Conservation (phyloP, 2,888 invertebrate genomes). For the Camponotus fellah region DNA sequence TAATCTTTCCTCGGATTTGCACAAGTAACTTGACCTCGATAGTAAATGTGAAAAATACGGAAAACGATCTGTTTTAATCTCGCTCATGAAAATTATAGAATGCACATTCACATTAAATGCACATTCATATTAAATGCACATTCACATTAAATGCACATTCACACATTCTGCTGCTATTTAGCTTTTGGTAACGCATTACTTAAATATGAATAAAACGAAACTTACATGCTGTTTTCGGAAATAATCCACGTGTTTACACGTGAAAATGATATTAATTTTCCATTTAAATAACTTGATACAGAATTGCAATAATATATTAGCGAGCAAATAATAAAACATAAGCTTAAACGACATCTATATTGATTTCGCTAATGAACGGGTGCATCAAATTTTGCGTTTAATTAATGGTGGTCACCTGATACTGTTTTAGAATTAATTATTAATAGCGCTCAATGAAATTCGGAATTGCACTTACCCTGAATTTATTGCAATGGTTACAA, state of each 20-base stretch:
- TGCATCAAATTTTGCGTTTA: conserved; percentile 24
- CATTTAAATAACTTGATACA: conserved; percentile 14
- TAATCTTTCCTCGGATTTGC: conserved; percentile 14
- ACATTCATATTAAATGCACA: too few species aligned
- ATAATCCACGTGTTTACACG: background rate
- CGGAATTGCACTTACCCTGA: conserved; percentile 35
- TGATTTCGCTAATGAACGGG: background rate
- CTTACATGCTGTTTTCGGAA: background rate
- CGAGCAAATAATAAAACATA: conserved; percentile 28
- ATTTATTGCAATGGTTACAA: conserved; percentile 27
- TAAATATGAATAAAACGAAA: background rate
- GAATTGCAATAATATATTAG: conserved; percentile 3
- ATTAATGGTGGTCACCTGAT: conserved; percentile 57
- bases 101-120: too few species aligned
- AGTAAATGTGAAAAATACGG: background rate
- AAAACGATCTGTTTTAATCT: conserved; percentile 3
- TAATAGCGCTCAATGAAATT: conserved; percentile 61
- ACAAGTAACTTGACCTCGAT: background rate
- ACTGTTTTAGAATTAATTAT: conserved; percentile 62
- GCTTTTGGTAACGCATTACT: background rate
- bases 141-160: background rate
- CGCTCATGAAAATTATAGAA: background rate
- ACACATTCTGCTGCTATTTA: background rate
- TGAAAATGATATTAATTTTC: conserved; percentile 17
- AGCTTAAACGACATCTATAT: conserved; percentile 12